These are phyloP conservation scores for Caenorhabditis angaria DNA, from an alignment of 2,888 invertebrate species.

Conservation along the genomic window DNA sequence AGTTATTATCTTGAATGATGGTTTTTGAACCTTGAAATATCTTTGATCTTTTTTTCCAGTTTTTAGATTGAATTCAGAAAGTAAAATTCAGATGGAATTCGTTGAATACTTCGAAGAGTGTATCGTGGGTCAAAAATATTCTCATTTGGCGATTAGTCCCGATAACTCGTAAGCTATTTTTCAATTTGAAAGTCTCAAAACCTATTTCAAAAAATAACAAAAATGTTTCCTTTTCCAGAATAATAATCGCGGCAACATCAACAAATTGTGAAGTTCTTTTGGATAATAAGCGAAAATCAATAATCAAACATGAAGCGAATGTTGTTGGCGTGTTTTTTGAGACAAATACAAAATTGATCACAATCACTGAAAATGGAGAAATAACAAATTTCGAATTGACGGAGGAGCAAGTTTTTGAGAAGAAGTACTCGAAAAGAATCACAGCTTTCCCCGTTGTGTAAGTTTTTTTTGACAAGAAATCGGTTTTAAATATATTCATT, in stretches of 20 bases:
- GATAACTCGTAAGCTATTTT: slow-evolving; percentile 23
- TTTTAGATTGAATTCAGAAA: no score
- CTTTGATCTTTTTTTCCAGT: no score
- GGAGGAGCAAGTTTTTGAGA: slow-evolving; percentile 2
- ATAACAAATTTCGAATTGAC: slow-evolving; percentile 21
- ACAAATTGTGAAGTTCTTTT: slow-evolving; percentile 13
- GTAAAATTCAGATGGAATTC: slow-evolving; percentile 28
- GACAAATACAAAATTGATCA: slow-evolving; percentile 21
- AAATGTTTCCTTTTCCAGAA: slow-evolving; percentile 20
- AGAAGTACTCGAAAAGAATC: slow-evolving; percentile 25
- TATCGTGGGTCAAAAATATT: slow-evolving; percentile 23
- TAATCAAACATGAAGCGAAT: slow-evolving; percentile 27
- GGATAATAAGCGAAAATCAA: slow-evolving; percentile 2
- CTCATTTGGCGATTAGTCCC: slow-evolving; percentile 28
- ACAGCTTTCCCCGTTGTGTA: slow-evolving; percentile 43
- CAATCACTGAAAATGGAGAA: slow-evolving; percentile 41
- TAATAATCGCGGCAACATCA: slow-evolving; percentile 15
- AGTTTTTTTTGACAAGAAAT: slow-evolving; percentile 10
- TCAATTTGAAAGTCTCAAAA: neutral
- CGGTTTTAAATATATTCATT: neutral
- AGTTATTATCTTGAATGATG: no score
- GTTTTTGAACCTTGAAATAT: neutral
- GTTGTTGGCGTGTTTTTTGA: slow-evolving; percentile 32
- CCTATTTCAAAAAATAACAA: neutral
- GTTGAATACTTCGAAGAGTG: slow-evolving; percentile 20